phyloP scores from a whole-genome alignment of 2,797 vertebrate genomes.

The Cephalopachus bancanus region DNA sequence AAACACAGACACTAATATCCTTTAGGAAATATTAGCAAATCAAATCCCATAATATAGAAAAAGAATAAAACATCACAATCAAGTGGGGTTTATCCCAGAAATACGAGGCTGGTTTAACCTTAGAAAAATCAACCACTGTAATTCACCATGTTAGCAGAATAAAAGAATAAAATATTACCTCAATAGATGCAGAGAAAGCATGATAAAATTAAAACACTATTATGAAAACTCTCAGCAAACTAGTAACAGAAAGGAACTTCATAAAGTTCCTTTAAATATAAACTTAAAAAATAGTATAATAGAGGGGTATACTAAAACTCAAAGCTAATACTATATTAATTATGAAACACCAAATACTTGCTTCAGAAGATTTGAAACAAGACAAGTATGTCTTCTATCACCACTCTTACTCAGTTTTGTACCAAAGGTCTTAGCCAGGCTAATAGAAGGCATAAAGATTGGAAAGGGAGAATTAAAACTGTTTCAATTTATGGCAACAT shows the following conservation, averaged over 20 bases:
- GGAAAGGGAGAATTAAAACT: not conserved
- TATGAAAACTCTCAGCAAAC: constrained; percentile 6
- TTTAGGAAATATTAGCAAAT: constrained; percentile 16
- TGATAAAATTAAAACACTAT: not conserved
- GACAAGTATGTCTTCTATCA: not conserved
- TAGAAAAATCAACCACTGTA: not conserved
- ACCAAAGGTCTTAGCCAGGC: not conserved
- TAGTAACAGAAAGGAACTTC: not conserved
- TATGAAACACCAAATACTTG: not conserved
- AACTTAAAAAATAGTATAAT: not conserved
- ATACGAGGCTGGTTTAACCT: not conserved
- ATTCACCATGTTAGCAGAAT: not conserved
- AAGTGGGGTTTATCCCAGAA: not conserved
- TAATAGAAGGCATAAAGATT: not conserved
- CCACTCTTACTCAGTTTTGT: not conserved
- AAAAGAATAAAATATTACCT: not conserved
- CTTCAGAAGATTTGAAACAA: not conserved
- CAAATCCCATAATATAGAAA: not conserved
- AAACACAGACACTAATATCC: not conserved
- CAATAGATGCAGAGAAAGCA: not conserved
- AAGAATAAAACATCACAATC: not conserved
- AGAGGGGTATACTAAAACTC: not conserved
- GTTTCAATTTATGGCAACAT: not conserved
- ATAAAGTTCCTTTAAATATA: not conserved
- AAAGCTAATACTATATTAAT: not conserved